A percentile compares a stretch with the other conserved stretches of the same genome.
Evolutionary conservation across 2,797 vertebrate species (phyloP).

Genomic region (Cyclura pinguis): DNA sequence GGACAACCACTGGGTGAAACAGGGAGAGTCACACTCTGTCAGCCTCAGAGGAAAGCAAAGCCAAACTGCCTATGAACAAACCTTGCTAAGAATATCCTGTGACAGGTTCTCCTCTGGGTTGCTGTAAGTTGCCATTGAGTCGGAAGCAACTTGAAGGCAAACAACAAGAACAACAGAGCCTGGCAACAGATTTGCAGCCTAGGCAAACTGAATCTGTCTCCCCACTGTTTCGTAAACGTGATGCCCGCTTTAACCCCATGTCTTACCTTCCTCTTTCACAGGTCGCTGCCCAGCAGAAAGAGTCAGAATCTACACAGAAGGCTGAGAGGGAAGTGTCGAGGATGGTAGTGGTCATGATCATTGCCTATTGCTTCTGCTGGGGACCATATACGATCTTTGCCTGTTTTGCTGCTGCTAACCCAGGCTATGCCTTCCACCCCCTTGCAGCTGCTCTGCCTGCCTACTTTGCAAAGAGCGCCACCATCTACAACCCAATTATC

Average conservation of each 20-base stretch:
- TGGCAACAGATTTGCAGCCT: too few species aligned
- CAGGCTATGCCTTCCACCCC: slow-evolving; percentile 90
- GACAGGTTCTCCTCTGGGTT: too few species aligned
- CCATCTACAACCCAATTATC: slow-evolving; percentile 92
- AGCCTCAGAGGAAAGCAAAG: too few species aligned
- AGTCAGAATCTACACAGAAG: slow-evolving; percentile 92
- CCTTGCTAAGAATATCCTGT: too few species aligned
- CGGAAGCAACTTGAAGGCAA: too few species aligned
- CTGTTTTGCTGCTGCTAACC: slow-evolving; percentile 87
- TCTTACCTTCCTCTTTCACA: slow-evolving; percentile 72
- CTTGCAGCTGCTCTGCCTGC: slow-evolving; percentile 87
- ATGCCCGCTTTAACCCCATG: background rate
- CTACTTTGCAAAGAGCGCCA: slow-evolving; percentile 93
- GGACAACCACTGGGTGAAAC: too few species aligned
- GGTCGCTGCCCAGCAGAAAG: slow-evolving; percentile 91
- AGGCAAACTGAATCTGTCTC: too few species aligned
- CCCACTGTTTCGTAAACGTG: background rate
- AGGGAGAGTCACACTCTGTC: too few species aligned
- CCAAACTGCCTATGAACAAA: too few species aligned
- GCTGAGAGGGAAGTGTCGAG: slow-evolving; percentile 90
- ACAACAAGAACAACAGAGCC: too few species aligned
- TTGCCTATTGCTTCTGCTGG: slow-evolving; percentile 87
- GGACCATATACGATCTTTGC: slow-evolving; percentile 88
- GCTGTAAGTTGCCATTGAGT: too few species aligned
- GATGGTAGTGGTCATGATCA: slow-evolving; percentile 91